A percentile compares a stretch with the other conserved stretches of the same genome.
Conservation (phyloP, 2,888 invertebrate genomes). For the Salticus scenicus region DNA sequence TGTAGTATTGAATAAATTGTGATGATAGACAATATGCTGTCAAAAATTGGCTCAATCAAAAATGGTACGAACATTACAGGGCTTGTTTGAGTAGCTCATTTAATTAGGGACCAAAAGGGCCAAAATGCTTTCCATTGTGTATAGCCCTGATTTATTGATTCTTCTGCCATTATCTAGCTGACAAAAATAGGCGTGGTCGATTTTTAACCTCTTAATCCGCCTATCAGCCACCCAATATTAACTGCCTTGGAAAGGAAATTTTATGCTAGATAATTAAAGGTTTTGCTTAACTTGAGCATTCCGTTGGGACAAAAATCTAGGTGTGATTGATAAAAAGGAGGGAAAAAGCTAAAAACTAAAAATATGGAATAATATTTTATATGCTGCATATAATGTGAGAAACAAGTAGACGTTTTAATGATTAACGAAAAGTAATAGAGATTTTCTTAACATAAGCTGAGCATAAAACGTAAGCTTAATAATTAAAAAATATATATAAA, state of each 20-base stretch:
- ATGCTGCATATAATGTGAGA: too few species aligned
- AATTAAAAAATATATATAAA: too few species aligned
- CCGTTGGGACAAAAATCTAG: not conserved
- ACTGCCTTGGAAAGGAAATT: not conserved
- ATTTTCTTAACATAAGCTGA: too few species aligned
- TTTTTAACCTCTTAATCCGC: slow-evolving; percentile 17
- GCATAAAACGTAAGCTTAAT: too few species aligned
- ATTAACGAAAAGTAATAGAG: too few species aligned
- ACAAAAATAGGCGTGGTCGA: not conserved
- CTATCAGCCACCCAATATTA: not conserved
- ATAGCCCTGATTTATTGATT: slow-evolving; percentile 23
- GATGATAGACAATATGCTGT: not conserved
- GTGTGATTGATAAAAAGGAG: not conserved
- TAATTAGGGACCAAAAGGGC: slow-evolving; percentile 17
- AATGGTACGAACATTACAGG: slow-evolving; percentile 6
- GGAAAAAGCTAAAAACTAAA: too few species aligned
- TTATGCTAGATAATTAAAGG: not conserved
- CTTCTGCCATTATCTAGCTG: slow-evolving; percentile 7
- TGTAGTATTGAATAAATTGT: not conserved
- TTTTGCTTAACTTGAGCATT: not conserved
- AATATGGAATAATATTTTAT: too few species aligned
- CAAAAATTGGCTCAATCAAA: not conserved
- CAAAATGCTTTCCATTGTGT: slow-evolving; percentile 14
- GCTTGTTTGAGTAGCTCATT: slow-evolving; percentile 2
- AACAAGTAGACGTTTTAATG: too few species aligned